Evolutionary conservation across 2,797 vertebrate genomes (phyloP).

Genomic region (Muraenolepis orangiensis): DNA sequence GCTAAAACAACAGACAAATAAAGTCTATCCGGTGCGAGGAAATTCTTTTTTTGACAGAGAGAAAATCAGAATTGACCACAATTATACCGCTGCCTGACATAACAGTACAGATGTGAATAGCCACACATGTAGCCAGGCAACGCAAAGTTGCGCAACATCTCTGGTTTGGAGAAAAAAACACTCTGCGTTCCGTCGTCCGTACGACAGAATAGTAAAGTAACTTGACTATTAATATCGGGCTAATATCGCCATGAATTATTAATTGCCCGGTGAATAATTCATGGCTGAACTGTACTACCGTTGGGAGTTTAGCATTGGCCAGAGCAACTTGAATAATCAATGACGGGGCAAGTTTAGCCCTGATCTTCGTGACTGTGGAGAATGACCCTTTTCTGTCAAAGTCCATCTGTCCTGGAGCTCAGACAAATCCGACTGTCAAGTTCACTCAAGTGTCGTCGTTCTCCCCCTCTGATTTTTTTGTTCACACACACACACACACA

Average conservation of each 20-base stretch:
- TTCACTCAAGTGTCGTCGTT: neutral
- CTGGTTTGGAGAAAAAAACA: neutral
- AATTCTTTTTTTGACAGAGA: neutral
- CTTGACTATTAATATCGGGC: neutral
- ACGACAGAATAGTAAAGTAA: neutral
- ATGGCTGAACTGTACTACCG: neutral
- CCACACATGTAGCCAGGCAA: neutral
- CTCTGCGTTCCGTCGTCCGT: neutral
- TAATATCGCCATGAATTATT: conserved; percentile 3
- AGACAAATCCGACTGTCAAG: neutral
- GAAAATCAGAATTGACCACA: neutral
- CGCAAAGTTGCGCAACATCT: neutral
- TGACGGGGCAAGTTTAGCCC: conserved; percentile 1
- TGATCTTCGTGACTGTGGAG: neutral
- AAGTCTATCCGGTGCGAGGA: neutral
- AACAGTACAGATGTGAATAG: neutral
- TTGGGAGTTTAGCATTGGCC: neutral
- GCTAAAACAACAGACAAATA: neutral
- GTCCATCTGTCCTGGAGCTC: neutral
- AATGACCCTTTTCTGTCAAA: conserved; percentile 1
- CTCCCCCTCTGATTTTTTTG: neutral
- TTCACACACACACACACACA: neutral
- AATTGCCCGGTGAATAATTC: neutral
- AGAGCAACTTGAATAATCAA: conserved; percentile 1
- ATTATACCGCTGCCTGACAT: neutral